Conservation (phyloP, 2,113 vertebrate genomes). For the Struthio camelus region DNA sequence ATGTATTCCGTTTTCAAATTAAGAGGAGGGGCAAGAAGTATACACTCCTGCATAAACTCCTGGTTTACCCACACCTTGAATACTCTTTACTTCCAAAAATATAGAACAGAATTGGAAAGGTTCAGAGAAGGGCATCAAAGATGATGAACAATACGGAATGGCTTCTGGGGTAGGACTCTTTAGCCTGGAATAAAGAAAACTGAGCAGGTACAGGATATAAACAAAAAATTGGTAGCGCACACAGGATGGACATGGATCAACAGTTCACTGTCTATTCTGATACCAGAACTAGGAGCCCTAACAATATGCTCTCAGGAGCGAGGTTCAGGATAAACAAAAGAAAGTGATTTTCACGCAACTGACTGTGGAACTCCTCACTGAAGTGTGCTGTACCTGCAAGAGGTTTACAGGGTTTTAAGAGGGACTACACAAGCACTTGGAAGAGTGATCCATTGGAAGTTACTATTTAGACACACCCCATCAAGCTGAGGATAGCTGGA, state of each 20-base stretch:
- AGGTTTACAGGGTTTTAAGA: background rate
- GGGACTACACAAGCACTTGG: background rate
- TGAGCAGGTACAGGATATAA: background rate
- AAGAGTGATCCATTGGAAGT: background rate
- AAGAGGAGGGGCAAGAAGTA: background rate
- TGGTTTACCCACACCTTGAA: background rate
- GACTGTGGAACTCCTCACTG: background rate
- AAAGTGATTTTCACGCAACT: background rate
- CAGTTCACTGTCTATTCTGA: background rate
- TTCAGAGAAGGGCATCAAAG: background rate
- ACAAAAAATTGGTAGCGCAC: background rate
- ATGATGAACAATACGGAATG: background rate
- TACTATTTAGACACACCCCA: background rate
- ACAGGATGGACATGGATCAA: background rate
- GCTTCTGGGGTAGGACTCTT: background rate
- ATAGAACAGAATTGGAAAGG: background rate
- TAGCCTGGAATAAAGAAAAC: background rate
- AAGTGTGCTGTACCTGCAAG: background rate
- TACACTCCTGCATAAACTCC: background rate
- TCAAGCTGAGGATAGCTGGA: background rate
- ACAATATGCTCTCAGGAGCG: background rate
- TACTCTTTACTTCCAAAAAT: background rate
- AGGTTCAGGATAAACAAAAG: background rate
- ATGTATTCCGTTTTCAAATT: background rate
- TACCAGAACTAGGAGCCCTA: background rate